Base-by-base conservation (phyloP, 2,888 invertebrate species). In the Drosophila neonasuta region DNA sequence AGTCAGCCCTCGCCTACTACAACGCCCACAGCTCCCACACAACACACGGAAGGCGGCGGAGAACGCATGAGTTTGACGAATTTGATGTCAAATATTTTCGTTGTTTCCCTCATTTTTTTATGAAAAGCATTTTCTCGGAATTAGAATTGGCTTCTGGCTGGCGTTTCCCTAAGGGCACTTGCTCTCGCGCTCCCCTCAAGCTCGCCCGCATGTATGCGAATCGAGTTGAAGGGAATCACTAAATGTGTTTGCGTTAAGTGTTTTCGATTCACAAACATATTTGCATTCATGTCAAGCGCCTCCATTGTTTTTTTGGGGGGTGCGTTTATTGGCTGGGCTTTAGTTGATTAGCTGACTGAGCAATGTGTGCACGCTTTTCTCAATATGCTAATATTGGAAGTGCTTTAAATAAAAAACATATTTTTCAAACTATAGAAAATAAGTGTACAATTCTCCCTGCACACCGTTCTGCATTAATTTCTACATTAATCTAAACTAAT, bases 61-160 rank as follows among this genome's bases (percentile, higher is more conserved):
- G 20, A 24, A 73, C 79, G 72, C 77, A 78, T 73, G 80, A 88
- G 77, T 88, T 88, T 89, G 88, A 89, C 74, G 88, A 82, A 88
- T 89, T 81, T 77, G 70, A 82, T 88, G 86, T 88, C 87, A 88
- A 87, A 87, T 79, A 87, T 85, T 86, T 88, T 82, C 71, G 73
- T 85, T 82, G 80, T 71, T 82, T 82, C 61, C 72, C 72, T 67
- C 62, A 45, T 60, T 79, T 74, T 76, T 79, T 80, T 82, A 76
- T 80, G 74, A 80, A 85, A 80, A 81, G 79, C 74, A 76, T 80
- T 87, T 87, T 77, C 76, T 63, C 71, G 70, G 86, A 87, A 83
- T 84, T 78, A 77, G 74, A 80, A 82, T 79, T 86, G 79, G 81
- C 80, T 82, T 68, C 65, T 77, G 71, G 71, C 71, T 55, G 74